These are phyloP conservation scores for Carterocephalus palaemon DNA, from an alignment of 2,888 invertebrate species.

Conservation along the genomic window DNA sequence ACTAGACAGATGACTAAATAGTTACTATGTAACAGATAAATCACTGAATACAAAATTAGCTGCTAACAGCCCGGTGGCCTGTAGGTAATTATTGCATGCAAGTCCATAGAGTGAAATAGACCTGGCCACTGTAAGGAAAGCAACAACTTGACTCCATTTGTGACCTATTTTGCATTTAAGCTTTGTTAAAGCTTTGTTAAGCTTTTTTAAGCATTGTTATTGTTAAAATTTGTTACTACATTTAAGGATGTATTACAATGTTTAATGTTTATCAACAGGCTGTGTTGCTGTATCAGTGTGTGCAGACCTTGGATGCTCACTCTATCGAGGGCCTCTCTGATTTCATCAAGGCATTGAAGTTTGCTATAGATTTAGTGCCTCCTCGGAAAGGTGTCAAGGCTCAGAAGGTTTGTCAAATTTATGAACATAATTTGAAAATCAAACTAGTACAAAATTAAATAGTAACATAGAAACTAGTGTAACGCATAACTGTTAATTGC, in stretches of 20 bases:
- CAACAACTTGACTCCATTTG: too few species aligned
- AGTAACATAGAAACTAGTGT: neutral
- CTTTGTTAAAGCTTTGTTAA: too few species aligned
- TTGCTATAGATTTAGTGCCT: conserved; percentile 85
- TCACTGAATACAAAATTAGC: too few species aligned
- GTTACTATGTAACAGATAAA: too few species aligned
- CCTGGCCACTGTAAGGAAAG: too few species aligned
- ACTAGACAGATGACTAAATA: too few species aligned
- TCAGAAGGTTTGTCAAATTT: conserved; percentile 83
- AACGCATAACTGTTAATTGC: conserved; percentile 24
- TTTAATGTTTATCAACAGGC: conserved; percentile 75
- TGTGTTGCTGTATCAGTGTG: conserved; percentile 88
- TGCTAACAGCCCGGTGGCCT: too few species aligned
- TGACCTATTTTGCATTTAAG: too few species aligned
- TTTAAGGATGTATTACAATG: neutral
- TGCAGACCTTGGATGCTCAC: conserved; percentile 85
- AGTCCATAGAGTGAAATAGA: too few species aligned
- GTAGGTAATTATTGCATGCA: too few species aligned
- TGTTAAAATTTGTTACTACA: neutral
- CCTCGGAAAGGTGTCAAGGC: conserved; percentile 92
- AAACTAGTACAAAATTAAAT: too few species aligned
- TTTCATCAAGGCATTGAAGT: conserved; percentile 87
- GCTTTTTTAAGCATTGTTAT: too few species aligned
- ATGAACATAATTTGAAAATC: neutral
- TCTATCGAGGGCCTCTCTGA: conserved; percentile 88